Conservation (phyloP, 2,113 vertebrate genomes). For the Nothoprocta perdicaria region DNA sequence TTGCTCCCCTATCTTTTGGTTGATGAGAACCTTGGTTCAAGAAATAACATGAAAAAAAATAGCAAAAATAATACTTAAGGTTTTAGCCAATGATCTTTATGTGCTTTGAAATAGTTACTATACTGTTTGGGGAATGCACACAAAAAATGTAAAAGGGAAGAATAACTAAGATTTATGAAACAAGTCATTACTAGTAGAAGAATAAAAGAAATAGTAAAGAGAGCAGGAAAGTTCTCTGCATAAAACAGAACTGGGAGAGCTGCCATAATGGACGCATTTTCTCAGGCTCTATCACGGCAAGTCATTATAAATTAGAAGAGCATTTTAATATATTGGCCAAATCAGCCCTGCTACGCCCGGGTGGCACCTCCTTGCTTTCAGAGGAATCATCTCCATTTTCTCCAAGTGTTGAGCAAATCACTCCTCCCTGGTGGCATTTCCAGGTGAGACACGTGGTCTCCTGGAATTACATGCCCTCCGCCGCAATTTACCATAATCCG, state of each 20-base stretch:
- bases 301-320: neutral
- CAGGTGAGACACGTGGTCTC: neutral
- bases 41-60: neutral
- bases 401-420: neutral
- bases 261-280: neutral
- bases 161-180: neutral
- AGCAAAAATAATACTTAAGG: neutral
- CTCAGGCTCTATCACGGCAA: neutral
- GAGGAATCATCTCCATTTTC: neutral
- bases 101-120: neutral
- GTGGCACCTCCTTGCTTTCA: neutral
- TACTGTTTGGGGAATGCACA: neutral
- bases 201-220: neutral
- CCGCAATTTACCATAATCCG: neutral
- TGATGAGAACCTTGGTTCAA: neutral
- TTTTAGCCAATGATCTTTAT: neutral
- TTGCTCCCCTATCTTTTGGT: neutral
- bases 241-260: neutral
- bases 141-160: neutral
- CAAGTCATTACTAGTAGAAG: neutral
- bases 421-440: neutral
- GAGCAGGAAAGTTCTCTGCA: neutral
- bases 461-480: neutral
- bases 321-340: neutral
- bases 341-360: neutral